Percentiles rank a stretch among this genome's conserved stretches.
phyloP scores from a whole-genome alignment of 2,113 vertebrate genomes.

The Holacanthus passer region DNA sequence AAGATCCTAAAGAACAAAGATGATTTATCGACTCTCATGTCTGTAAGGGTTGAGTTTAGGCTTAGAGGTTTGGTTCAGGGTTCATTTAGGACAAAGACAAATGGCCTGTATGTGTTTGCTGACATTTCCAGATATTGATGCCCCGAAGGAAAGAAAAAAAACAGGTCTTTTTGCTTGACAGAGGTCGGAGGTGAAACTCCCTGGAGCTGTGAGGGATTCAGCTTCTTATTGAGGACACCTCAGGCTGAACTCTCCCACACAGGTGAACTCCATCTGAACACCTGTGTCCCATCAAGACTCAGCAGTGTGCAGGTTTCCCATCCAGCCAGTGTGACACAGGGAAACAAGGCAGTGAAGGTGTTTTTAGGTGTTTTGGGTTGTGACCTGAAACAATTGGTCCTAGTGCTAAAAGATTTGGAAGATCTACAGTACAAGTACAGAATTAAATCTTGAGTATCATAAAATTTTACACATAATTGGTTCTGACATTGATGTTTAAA shows the following conservation, averaged over 20 bases:
- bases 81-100: background rate
- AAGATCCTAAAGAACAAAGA: too few relatives aligned
- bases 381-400: background rate
- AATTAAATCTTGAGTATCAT: background rate
- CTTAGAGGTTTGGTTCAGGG: background rate
- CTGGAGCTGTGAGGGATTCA: background rate
- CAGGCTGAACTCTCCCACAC: background rate
- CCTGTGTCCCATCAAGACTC: background rate
- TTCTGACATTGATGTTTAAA: background rate
- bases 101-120: background rate
- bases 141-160: background rate
- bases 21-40: background rate
- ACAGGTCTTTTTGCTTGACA: too few relatives aligned
- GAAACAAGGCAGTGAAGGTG: background rate
- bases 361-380: background rate
- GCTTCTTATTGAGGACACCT: background rate
- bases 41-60: background rate
- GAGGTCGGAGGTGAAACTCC: conserved; percentile 23
- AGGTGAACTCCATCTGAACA: background rate
- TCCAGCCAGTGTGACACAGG: background rate
- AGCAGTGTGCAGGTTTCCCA: background rate
- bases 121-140: background rate
- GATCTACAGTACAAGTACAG: background rate
- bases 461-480: background rate
- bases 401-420: background rate